These are phyloP conservation scores for Cyanoramphus novaezelandiae DNA, from an alignment of 2,113 vertebrate species.

Conservation along the genomic window DNA sequence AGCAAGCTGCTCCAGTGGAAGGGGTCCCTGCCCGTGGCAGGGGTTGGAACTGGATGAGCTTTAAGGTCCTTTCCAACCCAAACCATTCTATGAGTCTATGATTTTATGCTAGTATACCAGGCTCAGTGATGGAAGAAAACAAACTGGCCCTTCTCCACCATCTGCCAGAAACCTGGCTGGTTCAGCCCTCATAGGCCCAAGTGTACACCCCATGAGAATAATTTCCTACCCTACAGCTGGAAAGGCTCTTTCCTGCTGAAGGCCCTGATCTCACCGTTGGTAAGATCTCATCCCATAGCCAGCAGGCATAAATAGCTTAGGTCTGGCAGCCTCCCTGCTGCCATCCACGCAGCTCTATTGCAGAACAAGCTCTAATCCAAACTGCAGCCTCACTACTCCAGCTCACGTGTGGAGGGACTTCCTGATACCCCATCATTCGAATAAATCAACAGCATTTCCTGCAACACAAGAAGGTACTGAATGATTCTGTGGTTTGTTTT, in stretches of 20 bases:
- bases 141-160: background rate
- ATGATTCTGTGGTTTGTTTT: background rate
- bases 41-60: background rate
- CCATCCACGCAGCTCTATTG: background rate
- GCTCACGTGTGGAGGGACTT: background rate
- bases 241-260: background rate
- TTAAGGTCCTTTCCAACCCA: background rate
- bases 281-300: background rate
- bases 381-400: background rate
- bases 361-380: background rate
- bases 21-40: no score
- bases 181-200: background rate
- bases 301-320: accelerated
- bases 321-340: background rate
- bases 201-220: background rate
- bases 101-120: background rate
- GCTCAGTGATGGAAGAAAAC: background rate
- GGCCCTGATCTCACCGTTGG: background rate
- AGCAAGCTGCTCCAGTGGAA: accelerated
- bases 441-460: background rate
- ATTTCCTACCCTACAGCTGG: background rate
- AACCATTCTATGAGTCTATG: background rate
- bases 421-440: background rate
- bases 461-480: background rate
- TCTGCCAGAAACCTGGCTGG: background rate